phyloP scores from a whole-genome alignment of 2,888 invertebrate species.

The Exocentrus adspersus region DNA sequence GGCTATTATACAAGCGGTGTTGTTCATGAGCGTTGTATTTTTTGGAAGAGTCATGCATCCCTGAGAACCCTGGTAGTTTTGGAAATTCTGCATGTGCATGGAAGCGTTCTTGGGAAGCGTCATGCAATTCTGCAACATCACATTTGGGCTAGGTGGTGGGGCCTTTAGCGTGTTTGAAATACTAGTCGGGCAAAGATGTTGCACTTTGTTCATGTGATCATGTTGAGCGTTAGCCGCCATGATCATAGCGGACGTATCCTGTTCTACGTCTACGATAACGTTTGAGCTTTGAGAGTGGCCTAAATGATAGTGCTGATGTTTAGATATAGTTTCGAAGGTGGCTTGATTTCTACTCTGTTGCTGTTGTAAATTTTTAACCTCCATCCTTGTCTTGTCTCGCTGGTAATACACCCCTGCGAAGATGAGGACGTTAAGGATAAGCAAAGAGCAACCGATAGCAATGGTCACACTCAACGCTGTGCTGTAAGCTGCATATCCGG shows the following conservation, averaged over 20 bases:
- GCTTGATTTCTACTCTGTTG: conserved; percentile 75
- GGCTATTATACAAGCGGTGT: conserved; percentile 66
- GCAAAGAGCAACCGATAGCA: conserved; percentile 82
- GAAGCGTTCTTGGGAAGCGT: conserved; percentile 67
- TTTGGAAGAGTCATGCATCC: conserved; percentile 70
- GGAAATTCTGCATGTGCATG: conserved; percentile 59
- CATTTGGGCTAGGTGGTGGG: conserved; percentile 70
- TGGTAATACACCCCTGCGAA: conserved; percentile 89
- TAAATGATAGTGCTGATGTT: conserved; percentile 83
- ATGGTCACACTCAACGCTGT: conserved; percentile 82
- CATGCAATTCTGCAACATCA: conserved; percentile 64
- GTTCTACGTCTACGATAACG: conserved; percentile 86
- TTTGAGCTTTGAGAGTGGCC: conserved; percentile 82
- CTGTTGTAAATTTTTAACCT: conserved; percentile 81
- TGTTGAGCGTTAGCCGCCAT: conserved; percentile 68
- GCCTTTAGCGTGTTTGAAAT: conserved; percentile 69
- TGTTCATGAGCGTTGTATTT: conserved; percentile 66
- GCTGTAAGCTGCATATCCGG: conserved; percentile 79
- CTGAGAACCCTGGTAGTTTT: conserved; percentile 55
- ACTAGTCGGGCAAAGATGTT: conserved; percentile 66
- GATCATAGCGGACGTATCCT: conserved; percentile 71
- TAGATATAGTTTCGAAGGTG: conserved; percentile 79
- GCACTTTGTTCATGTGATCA: conserved; percentile 68
- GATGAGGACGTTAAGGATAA: conserved; percentile 84
- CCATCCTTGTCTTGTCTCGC: conserved; percentile 78